A percentile compares a stretch with the other conserved stretches of the same genome.
Conservation (phyloP, 2,888 invertebrate genomes). For the Sinohyriopsis cumingii region DNA sequence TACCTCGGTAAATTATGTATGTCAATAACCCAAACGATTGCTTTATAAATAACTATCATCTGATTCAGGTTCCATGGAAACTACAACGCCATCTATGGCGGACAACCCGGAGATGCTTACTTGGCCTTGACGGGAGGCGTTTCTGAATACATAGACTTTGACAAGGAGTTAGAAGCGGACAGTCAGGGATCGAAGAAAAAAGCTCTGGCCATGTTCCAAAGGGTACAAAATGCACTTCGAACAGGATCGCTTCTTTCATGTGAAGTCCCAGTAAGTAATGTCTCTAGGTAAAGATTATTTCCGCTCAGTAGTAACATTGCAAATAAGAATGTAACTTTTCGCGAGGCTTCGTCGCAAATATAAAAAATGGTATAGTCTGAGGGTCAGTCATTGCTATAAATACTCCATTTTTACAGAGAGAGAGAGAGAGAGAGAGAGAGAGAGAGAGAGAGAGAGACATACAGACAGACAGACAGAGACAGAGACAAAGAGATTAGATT, state of each 20-base stretch:
- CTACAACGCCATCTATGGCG: constrained; percentile 78
- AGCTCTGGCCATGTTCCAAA: constrained; percentile 73
- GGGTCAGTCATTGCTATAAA: too few species aligned
- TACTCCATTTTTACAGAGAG: too few species aligned
- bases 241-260: constrained; percentile 79
- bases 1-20: too few species aligned
- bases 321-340: too few species aligned
- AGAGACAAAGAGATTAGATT: not conserved
- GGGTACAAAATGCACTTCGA: constrained; percentile 75
- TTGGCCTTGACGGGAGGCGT: constrained; percentile 84
- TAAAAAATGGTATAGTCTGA: too few species aligned
- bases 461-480: not conserved
- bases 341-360: too few species aligned
- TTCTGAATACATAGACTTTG: constrained; percentile 77
- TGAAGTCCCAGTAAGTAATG: constrained; percentile 76
- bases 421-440: too few species aligned
- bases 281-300: too few species aligned
- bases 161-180: constrained; percentile 28
- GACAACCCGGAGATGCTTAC: constrained; percentile 80
- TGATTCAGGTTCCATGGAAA: constrained; percentile 77
- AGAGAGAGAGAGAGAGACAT: too few species aligned
- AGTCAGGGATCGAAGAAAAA: constrained; percentile 20
- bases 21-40: too few species aligned
- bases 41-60: not conserved
- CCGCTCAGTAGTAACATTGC: too few species aligned